These are phyloP conservation scores for Mimumesa dahlbomi DNA, from an alignment of 2,888 invertebrate genomes.

Conservation along the genomic window DNA sequence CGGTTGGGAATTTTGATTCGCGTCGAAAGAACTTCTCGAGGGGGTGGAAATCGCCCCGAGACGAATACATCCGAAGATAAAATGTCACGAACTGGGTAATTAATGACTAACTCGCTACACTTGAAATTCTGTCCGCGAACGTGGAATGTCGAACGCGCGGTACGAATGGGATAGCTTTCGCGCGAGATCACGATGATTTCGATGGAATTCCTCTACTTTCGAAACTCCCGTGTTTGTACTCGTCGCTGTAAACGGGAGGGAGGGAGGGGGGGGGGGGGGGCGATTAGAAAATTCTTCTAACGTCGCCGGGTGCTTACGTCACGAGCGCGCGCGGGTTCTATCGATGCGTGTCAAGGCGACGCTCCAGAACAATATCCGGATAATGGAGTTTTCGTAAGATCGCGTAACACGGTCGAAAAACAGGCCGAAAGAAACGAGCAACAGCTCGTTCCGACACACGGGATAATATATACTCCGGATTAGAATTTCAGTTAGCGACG, in stretches of 20 bases:
- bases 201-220: conserved; percentile 14
- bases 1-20: too few species aligned
- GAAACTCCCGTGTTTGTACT: conserved; percentile 1
- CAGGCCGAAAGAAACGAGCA: not conserved
- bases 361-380: conserved; percentile 25
- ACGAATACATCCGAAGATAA: too few species aligned
- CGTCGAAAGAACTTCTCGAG: too few species aligned
- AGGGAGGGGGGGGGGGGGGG: too few species aligned
- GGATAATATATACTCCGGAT: not conserved
- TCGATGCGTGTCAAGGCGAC: conserved; percentile 37
- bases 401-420: not conserved
- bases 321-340: conserved; percentile 13
- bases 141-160: not conserved
- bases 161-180: conserved; percentile 2
- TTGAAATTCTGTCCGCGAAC: not conserved
- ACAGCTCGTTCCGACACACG: not conserved
- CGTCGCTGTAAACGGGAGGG: not conserved
- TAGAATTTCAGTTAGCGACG: too few species aligned
- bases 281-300: not conserved
- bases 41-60: too few species aligned
- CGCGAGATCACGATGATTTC: not conserved
- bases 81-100: too few species aligned
- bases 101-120: too few species aligned
- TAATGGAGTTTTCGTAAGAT: conserved; percentile 11
- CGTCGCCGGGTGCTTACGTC: conserved; percentile 1